Evolutionary conservation across 2,888 invertebrate genomes (phyloP), one percentile per base, ranked within the genome.

Genomic region (Stenchaetothrips biformis): DNA sequence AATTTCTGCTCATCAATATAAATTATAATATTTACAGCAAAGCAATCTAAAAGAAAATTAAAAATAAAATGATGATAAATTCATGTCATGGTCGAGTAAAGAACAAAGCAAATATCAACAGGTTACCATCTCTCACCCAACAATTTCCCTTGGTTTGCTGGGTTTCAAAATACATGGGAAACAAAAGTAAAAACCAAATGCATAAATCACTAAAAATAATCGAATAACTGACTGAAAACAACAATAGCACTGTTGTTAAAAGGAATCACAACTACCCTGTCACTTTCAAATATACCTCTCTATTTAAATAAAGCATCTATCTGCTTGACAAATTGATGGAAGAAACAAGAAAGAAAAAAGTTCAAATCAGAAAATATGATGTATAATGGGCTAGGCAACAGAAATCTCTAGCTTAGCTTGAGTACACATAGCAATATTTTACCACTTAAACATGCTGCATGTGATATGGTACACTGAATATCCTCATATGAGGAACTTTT

Each of bases 211-310:
- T 37, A 2, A 37, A 37, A 37, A 37, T 37, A 37, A 37, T 37
- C 4, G 37, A 37, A 37, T 37, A 37, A 37, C 37, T 37, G 37
- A 37, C 37, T 37, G 37, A 37, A 37, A 1, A 37, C 37, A 37
- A 37, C 37, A 37, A 37, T 37, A 37, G 37, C 1, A 37, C 37
- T 37, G 37, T 37, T 37, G 25, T 21, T 25, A 74, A 74, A 74
- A 74, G 25, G 67, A 74, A 74, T 74, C 67, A 74, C 67, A 74
- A 25, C 67, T 74, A 74, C 67, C 67, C 67, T 74, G 67, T 74
- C 67, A 74, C 25, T 74, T 74, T 21, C 67, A 25, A 21, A 74
- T 74, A 74, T 7, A 21, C 11, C 25, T 21, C 11, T 6, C 25
- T 21, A 25, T 21, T 7, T 74, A 25, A 21, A 21, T 74, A 25